These are phyloP conservation scores for Ciona savignyi DNA, from an alignment of 23 tunicate genomes.

Conservation along the genomic window DNA sequence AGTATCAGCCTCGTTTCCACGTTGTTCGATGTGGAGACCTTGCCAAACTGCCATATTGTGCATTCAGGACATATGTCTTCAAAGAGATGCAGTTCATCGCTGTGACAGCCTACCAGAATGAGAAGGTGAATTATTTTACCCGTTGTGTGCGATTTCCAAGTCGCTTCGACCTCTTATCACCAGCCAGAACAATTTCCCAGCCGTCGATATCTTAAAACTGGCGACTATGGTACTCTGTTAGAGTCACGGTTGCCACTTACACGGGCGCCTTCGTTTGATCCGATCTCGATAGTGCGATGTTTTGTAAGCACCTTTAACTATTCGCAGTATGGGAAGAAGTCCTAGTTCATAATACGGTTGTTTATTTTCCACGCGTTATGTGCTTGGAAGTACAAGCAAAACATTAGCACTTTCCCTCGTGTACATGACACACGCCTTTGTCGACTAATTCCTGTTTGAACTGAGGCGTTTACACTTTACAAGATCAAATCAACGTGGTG, in stretches of 20 bases:
- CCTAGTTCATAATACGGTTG: background rate
- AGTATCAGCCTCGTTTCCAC: conserved; percentile 98
- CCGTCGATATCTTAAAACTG: background rate
- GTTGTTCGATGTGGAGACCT: conserved; percentile 93
- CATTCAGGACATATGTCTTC: conserved; percentile 81
- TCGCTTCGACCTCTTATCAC: background rate
- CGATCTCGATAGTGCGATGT: background rate
- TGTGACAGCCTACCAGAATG: conserved; percentile 99
- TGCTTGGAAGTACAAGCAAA: background rate
- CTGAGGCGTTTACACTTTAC: background rate
- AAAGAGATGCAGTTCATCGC: conserved; percentile 99
- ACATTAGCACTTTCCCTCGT: background rate
- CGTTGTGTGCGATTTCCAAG: background rate
- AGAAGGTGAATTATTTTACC: too few species aligned
- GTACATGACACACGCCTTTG: background rate
- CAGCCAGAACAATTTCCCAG: background rate
- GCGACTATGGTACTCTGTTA: background rate
- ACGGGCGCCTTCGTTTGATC: background rate
- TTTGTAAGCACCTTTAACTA: background rate
- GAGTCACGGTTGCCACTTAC: background rate
- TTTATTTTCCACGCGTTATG: background rate
- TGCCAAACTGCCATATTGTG: conserved; percentile 46
- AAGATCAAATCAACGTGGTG: background rate
- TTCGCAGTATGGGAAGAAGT: background rate
- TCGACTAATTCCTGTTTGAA: background rate